Evolutionary conservation across 2,888 invertebrate genomes (phyloP), one percentile per base, ranked within the genome.

Genomic region (Synanthedon vespiformis): DNA sequence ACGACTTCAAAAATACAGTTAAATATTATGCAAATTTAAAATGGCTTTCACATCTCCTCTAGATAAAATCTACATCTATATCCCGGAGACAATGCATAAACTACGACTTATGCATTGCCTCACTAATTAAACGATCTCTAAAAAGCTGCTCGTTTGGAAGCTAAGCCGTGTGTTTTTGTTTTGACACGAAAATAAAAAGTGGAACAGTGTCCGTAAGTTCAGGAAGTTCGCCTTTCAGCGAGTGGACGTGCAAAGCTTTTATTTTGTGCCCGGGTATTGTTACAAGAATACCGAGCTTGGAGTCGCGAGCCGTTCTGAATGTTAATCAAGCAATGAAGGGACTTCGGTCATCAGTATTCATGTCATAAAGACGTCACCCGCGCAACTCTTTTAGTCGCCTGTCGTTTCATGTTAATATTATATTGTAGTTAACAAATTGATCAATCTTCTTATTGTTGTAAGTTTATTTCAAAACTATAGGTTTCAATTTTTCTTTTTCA

Each of bases 201-300:
- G 63, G 64, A 61, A 65, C 47, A 16, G 34, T 2, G n/a, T 27
- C 40, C 27, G 41, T 22, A 49, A 74, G 75, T 76, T 72, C 68
- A 72, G 73, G 70, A 77, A 77, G 73, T 72, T 70, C 67, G 71
- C 74, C 75, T 80, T 82, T 84, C 77, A 79, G 68, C 64, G 64
- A 70, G 65, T 70, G 77, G 74, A 83, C 85, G 83, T 80, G 84
- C 75, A 70, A 72, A 73, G 82, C 77, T 85, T 85, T 85, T 83
- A 84, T 84, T 84, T 83, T 73, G 77, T 75, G 69, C 68, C 61
- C 68, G 62, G 72, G 78, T 76, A 82, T 82, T 84, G 83, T 82
- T 78, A 76, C 78, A 72, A 73, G 76, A 80, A 77, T 74, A 74
- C 72, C 63, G 72, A 78, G 78, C 75, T 76, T 68, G 67, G 65